Evolutionary conservation across 2,797 vertebrate species (phyloP).

Genomic region (Enteromius mattozi): DNA sequence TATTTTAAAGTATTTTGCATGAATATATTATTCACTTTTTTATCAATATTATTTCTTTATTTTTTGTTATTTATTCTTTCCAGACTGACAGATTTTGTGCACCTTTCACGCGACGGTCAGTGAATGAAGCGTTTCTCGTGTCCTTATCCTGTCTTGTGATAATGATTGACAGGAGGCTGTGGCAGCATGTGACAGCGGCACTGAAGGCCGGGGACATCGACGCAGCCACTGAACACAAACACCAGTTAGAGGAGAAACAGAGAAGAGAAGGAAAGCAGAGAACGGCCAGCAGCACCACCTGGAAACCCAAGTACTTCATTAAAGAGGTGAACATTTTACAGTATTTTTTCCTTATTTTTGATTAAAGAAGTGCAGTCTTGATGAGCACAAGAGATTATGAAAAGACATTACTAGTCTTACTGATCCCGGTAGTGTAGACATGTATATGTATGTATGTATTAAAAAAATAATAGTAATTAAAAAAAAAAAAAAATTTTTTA

Average conservation of each 20-base stretch:
- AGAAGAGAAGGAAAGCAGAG: constrained; percentile 85
- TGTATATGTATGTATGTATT: too few species aligned
- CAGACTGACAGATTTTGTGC: neutral
- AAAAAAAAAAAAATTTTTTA: too few species aligned
- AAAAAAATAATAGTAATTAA: too few species aligned
- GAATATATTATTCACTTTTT: neutral
- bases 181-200: constrained; percentile 87
- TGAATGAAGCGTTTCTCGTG: neutral
- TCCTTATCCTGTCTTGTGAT: neutral
- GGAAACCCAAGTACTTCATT: constrained; percentile 88
- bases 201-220: constrained; percentile 86
- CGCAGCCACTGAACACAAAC: constrained; percentile 88
- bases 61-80: neutral
- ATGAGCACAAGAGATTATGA: too few species aligned
- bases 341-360: too few species aligned
- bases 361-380: too few species aligned
- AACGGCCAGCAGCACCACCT: constrained; percentile 68
- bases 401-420: too few species aligned
- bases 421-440: too few species aligned
- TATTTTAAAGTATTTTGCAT: neutral
- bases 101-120: neutral
- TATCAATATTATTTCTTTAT: neutral
- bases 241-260: constrained; percentile 86
- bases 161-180: constrained; percentile 79
- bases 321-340: constrained; percentile 82